Base-by-base conservation (phyloP, 2,113 vertebrate species). In the Oxyura jamaicensis region DNA sequence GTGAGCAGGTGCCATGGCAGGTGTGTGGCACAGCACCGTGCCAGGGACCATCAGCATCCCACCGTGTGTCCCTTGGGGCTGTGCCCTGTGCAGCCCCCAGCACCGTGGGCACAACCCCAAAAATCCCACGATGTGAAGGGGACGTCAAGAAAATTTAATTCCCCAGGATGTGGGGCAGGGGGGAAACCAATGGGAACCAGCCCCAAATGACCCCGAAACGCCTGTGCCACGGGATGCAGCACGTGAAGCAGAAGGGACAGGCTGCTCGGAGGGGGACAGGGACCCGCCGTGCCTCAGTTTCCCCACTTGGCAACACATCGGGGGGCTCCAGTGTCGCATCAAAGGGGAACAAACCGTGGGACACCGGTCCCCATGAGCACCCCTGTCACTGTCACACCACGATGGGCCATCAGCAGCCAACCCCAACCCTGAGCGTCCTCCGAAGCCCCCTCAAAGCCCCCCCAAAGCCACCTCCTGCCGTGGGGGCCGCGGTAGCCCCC, bases 401-500 rank as follows among this genome's bases (percentile, higher is more conserved):
- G 0, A 11, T 1, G 50, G 69, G 22, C n/a, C 59, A 11, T 3
- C 39, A 14, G 50, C 56, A 12, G 25, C 42, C 36, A 0, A 3
- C 33, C 39, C 21, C 19, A 2, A 6, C 39, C n/a, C 17, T 7
- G 0, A 7, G 28, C 36, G 31, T 8, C 36, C 31, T 29, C 19
- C 23, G 36, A 63, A 50, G 26, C 1, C 21, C 31, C 59, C 1
- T 6, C 73, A 53, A 6, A 11, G 16, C 35, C 18, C 23, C 44
- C 52, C 29, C 10, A 23, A 11, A 58, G 1, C n/a, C 65, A 9
- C 2, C 6, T 19, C n/a, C 7, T 4, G 39, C 44, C 15, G 0
- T 2, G 42, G 66, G 77, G 77, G 58, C 36, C 31, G 52, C 4
- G 2, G 36, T 10, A 26, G 18, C 10, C 20, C 56, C 48, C 1